Conservation (phyloP, 2,888 invertebrate genomes). For the Noctua comes region DNA sequence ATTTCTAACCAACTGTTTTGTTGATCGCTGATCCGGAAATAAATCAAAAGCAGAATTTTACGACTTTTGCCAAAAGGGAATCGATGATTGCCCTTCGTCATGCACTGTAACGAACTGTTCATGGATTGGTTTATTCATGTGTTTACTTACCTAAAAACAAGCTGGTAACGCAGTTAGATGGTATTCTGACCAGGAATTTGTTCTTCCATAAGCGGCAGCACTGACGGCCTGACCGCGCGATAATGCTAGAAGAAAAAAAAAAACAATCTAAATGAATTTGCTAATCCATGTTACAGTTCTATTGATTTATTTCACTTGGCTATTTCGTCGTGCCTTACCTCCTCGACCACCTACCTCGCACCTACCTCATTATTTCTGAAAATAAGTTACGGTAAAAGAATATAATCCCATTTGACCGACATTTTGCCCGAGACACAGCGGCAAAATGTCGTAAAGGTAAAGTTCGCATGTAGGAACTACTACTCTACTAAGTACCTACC, state of each 20-base stretch:
- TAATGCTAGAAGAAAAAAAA: background rate
- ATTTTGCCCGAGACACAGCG: background rate
- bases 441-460: background rate
- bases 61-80: conserved; percentile 18
- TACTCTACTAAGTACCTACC: background rate
- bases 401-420: background rate
- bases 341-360: background rate
- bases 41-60: conserved; percentile 42
- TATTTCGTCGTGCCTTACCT: background rate
- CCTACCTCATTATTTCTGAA: background rate
- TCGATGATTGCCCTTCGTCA: conserved; percentile 31
- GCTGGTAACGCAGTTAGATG: too few relatives aligned
- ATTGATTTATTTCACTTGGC: background rate
- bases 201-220: background rate
- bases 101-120: conserved; percentile 16
- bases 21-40: conserved; percentile 27
- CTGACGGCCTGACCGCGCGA: background rate
- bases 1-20: conserved; percentile 28
- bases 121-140: background rate
- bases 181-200: background rate
- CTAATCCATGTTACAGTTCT: background rate
- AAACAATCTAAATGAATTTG: background rate
- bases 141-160: background rate
- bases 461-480: background rate
- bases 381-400: background rate